Conservation (phyloP, 2,113 vertebrate genomes). For the Aleadryas rufinucha region DNA sequence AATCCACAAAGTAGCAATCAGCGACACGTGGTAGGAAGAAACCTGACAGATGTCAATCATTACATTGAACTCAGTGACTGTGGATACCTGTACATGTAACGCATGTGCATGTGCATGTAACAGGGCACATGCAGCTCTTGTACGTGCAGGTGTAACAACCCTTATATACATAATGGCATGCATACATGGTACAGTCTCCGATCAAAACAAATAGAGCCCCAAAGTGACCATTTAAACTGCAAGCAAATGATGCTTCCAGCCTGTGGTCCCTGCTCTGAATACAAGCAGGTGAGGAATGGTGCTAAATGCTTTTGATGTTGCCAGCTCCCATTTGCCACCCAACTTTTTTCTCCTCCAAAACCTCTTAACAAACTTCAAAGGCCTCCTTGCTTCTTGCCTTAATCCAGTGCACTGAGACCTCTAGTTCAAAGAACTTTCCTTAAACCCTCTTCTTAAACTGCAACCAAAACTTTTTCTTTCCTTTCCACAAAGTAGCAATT, state of each 20-base stretch:
- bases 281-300: conserved; percentile 86
- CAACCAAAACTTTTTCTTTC: conserved; percentile 93
- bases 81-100: neutral
- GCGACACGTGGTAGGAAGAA: neutral
- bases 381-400: conserved; percentile 89
- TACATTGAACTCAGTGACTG: neutral
- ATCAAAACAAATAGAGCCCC: neutral
- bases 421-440: conserved; percentile 94
- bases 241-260: conserved; percentile 32
- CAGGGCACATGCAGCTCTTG: neutral
- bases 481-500: conserved; percentile 96
- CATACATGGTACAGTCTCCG: neutral
- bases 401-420: conserved; percentile 94
- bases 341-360: conserved; percentile 89
- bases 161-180: neutral
- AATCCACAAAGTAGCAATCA: neutral
- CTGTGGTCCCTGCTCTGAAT: conserved; percentile 71
- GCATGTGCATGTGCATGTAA: neutral
- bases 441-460: conserved; percentile 88
- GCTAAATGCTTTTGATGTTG: conserved; percentile 90
- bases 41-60: neutral
- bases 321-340: conserved; percentile 89
- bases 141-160: neutral
- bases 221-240: conserved; percentile 13
- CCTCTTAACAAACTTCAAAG: conserved; percentile 97